A percentile compares a stretch with the other conserved stretches of the same genome.
These are phyloP conservation scores for Trichomycterus rosablanca DNA, from an alignment of 2,113 vertebrate genomes.

Conservation along the genomic window DNA sequence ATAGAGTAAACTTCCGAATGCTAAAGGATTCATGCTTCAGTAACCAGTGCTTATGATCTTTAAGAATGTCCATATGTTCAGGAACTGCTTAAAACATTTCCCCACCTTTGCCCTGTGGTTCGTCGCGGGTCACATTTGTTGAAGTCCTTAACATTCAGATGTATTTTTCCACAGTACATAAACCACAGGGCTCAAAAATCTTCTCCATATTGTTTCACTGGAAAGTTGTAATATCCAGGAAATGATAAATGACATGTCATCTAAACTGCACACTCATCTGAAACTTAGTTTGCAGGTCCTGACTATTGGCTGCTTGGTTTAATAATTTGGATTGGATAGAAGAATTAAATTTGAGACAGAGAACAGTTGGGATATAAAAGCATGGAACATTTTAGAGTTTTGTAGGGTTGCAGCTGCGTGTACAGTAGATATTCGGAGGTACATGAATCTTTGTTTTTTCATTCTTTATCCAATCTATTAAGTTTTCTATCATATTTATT, in stretches of 20 bases:
- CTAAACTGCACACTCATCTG: not conserved
- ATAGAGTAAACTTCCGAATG: constrained; percentile 48
- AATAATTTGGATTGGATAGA: not conserved
- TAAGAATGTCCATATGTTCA: constrained; percentile 62
- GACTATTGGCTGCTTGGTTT: not conserved
- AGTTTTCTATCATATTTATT: too few species aligned
- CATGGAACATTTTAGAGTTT: too few species aligned
- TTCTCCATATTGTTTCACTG: too few species aligned
- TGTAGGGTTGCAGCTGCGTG: too few species aligned
- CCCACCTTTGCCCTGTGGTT: constrained; percentile 19
- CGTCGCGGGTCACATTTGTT: constrained; percentile 22
- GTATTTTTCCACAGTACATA: constrained; percentile 35
- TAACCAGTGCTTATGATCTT: constrained; percentile 56
- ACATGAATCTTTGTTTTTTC: too few species aligned
- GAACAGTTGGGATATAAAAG: too few species aligned
- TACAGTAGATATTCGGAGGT: too few species aligned
- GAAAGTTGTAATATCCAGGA: not conserved
- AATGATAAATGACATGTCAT: constrained; percentile 3
- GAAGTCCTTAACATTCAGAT: not conserved
- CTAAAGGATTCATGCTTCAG: constrained; percentile 60
- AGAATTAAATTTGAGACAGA: too few species aligned
- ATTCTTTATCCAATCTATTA: too few species aligned
- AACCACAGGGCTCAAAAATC: not conserved
- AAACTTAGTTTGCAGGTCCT: not conserved
- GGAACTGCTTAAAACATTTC: constrained; percentile 42